Conservation (phyloP, 2,888 invertebrate species). For the Rhogogaster chlorosoma region DNA sequence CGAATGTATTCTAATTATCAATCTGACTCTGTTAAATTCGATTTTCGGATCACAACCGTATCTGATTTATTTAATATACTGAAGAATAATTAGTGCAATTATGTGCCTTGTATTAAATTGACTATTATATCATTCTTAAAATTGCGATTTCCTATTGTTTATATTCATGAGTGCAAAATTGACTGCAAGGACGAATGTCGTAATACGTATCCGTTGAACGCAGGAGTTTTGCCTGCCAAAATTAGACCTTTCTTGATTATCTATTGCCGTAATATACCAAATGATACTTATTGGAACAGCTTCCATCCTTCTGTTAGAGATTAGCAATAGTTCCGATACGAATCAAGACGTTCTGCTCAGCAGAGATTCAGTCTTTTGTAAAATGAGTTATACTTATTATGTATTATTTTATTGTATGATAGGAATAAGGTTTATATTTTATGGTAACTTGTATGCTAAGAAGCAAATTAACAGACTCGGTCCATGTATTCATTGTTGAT, state of each 20-base stretch:
- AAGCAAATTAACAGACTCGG: no score
- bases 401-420: no score
- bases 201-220: neutral
- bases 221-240: neutral
- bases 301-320: no score
- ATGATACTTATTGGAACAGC: neutral
- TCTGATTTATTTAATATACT: neutral
- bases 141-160: neutral
- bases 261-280: neutral
- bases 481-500: no score
- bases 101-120: neutral
- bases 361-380: no score
- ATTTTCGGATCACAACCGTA: neutral
- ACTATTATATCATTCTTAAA: neutral
- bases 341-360: no score
- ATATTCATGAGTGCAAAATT: neutral
- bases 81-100: neutral
- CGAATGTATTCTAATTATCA: conserved; percentile 54
- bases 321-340: no score
- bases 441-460: no score
- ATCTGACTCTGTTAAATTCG: neutral
- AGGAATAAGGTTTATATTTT: no score
- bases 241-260: neutral
- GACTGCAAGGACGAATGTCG: neutral
- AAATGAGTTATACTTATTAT: no score